These are phyloP conservation scores for Syngnathus acus DNA, from an alignment of 2,797 vertebrate species.

Conservation along the genomic window DNA sequence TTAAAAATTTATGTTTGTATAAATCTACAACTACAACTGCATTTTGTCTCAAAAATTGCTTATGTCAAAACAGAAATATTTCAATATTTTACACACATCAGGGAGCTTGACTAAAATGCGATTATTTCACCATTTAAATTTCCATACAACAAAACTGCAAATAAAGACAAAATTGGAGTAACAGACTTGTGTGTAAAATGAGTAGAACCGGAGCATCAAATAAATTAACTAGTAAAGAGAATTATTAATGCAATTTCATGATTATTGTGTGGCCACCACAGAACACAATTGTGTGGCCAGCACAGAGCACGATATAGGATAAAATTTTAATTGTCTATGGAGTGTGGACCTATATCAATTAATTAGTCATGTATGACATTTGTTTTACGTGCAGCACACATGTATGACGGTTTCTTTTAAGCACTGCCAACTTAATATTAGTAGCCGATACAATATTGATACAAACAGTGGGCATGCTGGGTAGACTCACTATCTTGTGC, in stretches of 20 bases:
- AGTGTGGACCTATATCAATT: constrained; percentile 6
- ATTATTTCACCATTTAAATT: constrained; percentile 83
- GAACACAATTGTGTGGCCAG: constrained; percentile 3
- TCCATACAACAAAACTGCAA: constrained; percentile 65
- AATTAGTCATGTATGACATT: background rate
- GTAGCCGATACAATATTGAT: constrained; percentile 1
- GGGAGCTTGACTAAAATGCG: constrained; percentile 83
- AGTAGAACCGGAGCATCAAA: background rate
- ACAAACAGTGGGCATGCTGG: constrained; percentile 2
- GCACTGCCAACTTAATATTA: constrained; percentile 6
- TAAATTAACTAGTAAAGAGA: background rate
- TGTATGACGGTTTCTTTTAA: constrained; percentile 10
- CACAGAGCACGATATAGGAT: background rate
- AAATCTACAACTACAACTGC: constrained; percentile 88
- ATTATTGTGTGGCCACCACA: constrained; percentile 11
- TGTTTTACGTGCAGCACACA: constrained; percentile 14
- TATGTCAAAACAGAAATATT: constrained; percentile 57
- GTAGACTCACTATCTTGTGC: constrained; percentile 2
- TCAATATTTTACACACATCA: constrained; percentile 72
- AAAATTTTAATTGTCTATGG: constrained; percentile 7
- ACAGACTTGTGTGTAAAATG: constrained; percentile 44
- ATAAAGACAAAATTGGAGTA: constrained; percentile 45
- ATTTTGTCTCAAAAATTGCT: constrained; percentile 73
- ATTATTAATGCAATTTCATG: background rate
- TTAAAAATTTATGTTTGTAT: constrained; percentile 75